Conservation (phyloP, 2,113 vertebrate species). For the Halichoeres trimaculatus region DNA sequence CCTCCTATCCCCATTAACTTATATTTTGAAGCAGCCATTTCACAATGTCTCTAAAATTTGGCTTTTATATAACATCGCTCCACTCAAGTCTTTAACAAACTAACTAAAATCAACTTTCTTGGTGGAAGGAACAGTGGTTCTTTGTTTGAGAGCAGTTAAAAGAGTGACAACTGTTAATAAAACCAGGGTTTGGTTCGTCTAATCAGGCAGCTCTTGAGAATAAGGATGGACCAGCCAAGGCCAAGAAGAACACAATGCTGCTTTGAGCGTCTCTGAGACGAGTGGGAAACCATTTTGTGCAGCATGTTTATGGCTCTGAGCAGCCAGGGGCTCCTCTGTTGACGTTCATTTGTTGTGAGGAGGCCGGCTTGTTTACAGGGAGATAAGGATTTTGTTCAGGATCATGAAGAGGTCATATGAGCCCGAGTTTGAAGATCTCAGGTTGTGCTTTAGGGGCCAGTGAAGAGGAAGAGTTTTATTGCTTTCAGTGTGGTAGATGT, state of each 20-base stretch:
- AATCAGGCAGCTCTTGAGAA: slow-evolving; percentile 11
- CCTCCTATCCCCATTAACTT: slow-evolving; percentile 4
- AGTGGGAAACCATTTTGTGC: slow-evolving; percentile 51
- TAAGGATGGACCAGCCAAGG: slow-evolving; percentile 13
- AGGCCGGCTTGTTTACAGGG: slow-evolving; percentile 53
- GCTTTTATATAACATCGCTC: not conserved
- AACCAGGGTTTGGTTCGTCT: not conserved
- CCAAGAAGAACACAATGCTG: slow-evolving; percentile 22
- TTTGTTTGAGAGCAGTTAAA: slow-evolving; percentile 7
- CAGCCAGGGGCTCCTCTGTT: slow-evolving; percentile 56
- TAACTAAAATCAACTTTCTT: not conserved
- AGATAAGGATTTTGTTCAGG: slow-evolving; percentile 48
- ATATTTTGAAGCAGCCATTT: slow-evolving; percentile 8
- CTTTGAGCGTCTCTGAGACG: slow-evolving; percentile 36
- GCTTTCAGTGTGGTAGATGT: slow-evolving; percentile 7
- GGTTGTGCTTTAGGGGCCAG: slow-evolving; percentile 24
- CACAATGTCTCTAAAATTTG: slow-evolving; percentile 7
- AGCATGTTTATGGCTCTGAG: slow-evolving; percentile 47
- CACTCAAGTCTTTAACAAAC: not conserved
- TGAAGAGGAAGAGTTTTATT: slow-evolving; percentile 13
- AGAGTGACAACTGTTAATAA: slow-evolving; percentile 13
- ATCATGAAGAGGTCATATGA: slow-evolving; percentile 32
- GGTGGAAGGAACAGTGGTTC: not conserved
- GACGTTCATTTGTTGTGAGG: slow-evolving; percentile 59
- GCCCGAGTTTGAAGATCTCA: slow-evolving; percentile 19